Evolutionary conservation across 2,797 vertebrate genomes (phyloP).

Genomic region (Dallia pectoralis): DNA sequence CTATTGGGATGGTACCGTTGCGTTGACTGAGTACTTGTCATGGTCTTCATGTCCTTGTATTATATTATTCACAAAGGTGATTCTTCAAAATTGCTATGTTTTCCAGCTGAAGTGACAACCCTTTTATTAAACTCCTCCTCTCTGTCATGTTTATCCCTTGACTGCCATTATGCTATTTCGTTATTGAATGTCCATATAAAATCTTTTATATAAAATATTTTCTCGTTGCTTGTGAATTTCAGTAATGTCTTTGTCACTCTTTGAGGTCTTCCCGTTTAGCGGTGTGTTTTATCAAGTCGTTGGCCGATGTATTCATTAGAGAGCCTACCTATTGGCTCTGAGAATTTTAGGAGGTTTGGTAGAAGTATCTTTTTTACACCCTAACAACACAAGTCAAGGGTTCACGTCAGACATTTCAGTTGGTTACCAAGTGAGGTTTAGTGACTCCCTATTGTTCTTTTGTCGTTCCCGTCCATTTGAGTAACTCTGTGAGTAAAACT

Average conservation of each 20-base stretch:
- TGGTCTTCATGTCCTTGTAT: conserved; percentile 65
- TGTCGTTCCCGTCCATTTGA: no score
- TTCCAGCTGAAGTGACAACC: conserved; percentile 61
- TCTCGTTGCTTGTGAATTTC: conserved; percentile 62
- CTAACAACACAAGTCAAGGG: conserved; percentile 21
- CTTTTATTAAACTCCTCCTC: conserved; percentile 51
- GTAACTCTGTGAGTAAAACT: no score
- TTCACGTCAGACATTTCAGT: conserved; percentile 35
- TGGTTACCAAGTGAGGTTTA: not conserved
- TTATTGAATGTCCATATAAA: conserved; percentile 83
- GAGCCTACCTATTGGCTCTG: not conserved
- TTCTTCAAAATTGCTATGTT: conserved; percentile 68
- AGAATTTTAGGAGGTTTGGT: not conserved
- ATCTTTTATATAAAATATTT: conserved; percentile 79
- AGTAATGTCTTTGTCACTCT: not conserved
- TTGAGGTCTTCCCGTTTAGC: conserved; percentile 4
- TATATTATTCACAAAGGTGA: conserved; percentile 63
- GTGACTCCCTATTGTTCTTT: no score
- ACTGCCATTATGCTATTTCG: conserved; percentile 76
- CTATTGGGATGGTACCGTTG: not conserved
- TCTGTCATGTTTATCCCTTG: conserved; percentile 65
- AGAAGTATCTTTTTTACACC: not conserved
- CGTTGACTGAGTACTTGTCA: conserved; percentile 52
- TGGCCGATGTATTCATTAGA: not conserved
- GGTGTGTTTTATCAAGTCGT: not conserved